Conservation (phyloP, 2,888 invertebrate species). For the Eledona agricola region DNA sequence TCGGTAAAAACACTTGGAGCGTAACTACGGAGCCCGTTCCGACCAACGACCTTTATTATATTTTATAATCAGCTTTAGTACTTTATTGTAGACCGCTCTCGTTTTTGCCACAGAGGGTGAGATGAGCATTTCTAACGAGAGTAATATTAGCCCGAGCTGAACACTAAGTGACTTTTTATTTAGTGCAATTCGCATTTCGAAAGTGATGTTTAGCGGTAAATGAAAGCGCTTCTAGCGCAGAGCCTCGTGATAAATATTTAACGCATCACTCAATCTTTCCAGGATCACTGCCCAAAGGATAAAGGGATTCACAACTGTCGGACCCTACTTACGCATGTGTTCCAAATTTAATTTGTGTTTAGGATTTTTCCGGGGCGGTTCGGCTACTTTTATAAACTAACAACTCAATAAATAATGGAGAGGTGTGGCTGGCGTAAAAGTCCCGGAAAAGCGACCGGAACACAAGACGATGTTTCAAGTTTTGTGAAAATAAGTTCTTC, state of each 20-base stretch:
- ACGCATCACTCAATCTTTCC: conserved; percentile 15
- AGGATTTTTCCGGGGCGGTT: background rate
- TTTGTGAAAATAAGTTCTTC: conserved; percentile 16
- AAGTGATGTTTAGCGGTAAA: no score
- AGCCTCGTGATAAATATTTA: no score
- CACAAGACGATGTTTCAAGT: conserved; percentile 11
- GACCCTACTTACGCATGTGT: conserved; percentile 17
- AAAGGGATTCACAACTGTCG: conserved; percentile 6
- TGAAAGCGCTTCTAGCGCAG: no score
- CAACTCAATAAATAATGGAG: conserved; percentile 14
- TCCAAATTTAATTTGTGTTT: conserved; percentile 17
- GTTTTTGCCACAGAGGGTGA: conserved; percentile 28
- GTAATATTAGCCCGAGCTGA: conserved; percentile 26
- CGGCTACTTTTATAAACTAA: conserved; percentile 8
- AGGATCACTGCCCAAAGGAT: conserved; percentile 7
- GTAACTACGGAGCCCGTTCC: conserved; percentile 16
- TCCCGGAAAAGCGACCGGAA: conserved; percentile 12
- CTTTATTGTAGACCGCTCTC: conserved; percentile 22
- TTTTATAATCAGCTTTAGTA: conserved; percentile 33
- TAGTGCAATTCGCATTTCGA: conserved; percentile 18
- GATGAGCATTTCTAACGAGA: conserved; percentile 32
- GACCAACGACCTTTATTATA: conserved; percentile 32
- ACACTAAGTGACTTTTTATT: conserved; percentile 30
- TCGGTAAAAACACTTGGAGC: conserved; percentile 13
- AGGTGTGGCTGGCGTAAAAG: conserved; percentile 4